Percentiles rank a stretch among this genome's conserved stretches.
Conservation (phyloP, 2,113 vertebrate species). For the Etheostoma cragini region DNA sequence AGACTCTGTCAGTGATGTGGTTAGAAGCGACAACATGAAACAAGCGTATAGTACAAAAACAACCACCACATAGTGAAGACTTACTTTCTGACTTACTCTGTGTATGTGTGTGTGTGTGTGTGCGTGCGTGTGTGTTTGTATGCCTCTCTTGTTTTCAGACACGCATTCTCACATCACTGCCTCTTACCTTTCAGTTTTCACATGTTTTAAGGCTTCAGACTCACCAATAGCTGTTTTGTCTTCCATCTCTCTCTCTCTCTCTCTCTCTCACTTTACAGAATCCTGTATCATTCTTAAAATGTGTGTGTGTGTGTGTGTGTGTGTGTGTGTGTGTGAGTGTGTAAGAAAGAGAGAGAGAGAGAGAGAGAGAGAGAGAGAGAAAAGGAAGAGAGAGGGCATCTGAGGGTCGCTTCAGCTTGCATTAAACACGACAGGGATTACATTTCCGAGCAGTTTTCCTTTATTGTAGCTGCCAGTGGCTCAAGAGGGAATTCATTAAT, state of each 20-base stretch:
- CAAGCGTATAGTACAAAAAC: not conserved
- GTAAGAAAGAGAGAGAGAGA: not conserved
- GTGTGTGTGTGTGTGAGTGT: too few species aligned
- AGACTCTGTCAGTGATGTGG: slow-evolving; percentile 12
- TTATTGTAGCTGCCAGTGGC: not conserved
- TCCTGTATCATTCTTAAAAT: not conserved
- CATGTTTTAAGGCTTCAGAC: not conserved
- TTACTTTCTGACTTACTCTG: too few species aligned
- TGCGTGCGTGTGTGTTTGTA: too few species aligned
- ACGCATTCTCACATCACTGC: not conserved
- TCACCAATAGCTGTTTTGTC: not conserved
- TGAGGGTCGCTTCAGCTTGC: not conserved
- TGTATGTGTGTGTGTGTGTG: too few species aligned
- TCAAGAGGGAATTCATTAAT: not conserved
- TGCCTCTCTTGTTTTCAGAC: not conserved
- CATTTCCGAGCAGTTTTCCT: slow-evolving; percentile 1
- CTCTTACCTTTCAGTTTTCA: not conserved
- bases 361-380: not conserved
- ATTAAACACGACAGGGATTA: slow-evolving; percentile 2
- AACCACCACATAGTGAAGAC: not conserved
- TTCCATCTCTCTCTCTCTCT: not conserved
- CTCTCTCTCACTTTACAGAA: too few species aligned
- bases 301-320: too few species aligned
- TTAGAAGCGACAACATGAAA: slow-evolving; percentile 7
- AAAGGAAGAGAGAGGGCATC: not conserved